phyloP scores from a whole-genome alignment of 2,797 vertebrate species.

The Lophotriccus pileatus region DNA sequence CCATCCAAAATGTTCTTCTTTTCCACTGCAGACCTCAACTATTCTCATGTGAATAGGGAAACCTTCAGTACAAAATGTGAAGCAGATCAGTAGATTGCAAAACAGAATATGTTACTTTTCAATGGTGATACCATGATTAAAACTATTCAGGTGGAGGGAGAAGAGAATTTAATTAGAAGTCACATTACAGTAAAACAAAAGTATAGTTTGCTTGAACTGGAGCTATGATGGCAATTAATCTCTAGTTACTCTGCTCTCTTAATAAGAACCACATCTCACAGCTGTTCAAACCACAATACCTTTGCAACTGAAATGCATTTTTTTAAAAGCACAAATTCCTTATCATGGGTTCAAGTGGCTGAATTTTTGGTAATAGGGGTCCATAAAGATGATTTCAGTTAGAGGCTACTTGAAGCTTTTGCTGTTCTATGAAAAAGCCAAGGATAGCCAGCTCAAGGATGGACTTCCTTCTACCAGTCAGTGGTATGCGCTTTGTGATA shows the following conservation, averaged over 20 bases:
- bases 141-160: neutral
- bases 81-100: neutral
- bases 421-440: too few relatives aligned
- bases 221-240: neutral
- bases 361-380: too few relatives aligned
- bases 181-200: neutral
- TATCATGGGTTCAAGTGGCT: too few relatives aligned
- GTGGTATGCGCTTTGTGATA: too few relatives aligned
- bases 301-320: neutral
- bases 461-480: too few relatives aligned
- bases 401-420: too few relatives aligned
- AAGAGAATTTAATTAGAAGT: neutral
- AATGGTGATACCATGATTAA: neutral
- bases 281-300: neutral
- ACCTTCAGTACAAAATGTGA: neutral
- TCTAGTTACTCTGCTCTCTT: neutral
- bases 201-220: neutral
- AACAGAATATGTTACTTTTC: neutral
- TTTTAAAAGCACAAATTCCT: neutral
- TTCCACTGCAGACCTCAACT: neutral
- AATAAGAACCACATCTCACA: neutral
- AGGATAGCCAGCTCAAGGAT: too few relatives aligned
- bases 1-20: neutral
- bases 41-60: neutral
- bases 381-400: too few relatives aligned